Base-by-base conservation (phyloP, 2,888 invertebrate genomes). In the Cryptocephalus primarius region DNA sequence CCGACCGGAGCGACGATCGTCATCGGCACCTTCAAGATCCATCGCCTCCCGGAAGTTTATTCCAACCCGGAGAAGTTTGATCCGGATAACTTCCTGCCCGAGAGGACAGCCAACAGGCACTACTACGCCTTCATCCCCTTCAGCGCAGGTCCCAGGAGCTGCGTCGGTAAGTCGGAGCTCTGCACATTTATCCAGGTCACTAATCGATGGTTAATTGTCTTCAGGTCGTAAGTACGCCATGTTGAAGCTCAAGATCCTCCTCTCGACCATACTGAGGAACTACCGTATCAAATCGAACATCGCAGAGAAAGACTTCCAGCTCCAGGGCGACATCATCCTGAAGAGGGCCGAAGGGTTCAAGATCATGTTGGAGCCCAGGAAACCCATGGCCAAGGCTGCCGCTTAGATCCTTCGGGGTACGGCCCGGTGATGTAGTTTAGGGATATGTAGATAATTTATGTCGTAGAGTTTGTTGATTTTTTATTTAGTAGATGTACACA, bases 61-160 rank as follows among this genome's bases (percentile, higher is more conserved):
- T 76, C 81, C 44, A 78, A 86, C 54, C 84, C 87, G 0, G 73
- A 80, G 1, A 76, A 75, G 49, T 88, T 85, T 67, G 75, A 88
- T 64, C 87, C 87, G 0, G 87, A 87, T 60, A 85, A 87, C 64
- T 87, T 87, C 75, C 67, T 87, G 33, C 85, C 87, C 0, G 86
- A 87, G 62, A 80, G 79, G 46, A 81, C 82, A 14, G 79, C 80
- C 32, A 81, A 82, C 54, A 75, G 87, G 43, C 87, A 88, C 58
- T 87, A 85, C 63, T 88, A 88, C 64, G 80, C 85, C 50, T 87
- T 80, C 61, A 81, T 88, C 45, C 87, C 87, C 0, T 88, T 88
- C 73, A 85, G 85, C 49, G 87, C 87, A 41, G 87, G 87, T 31
- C 86, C 87, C 1, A 76, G 87, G 52, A 85, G 85, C 57, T 87